Percentiles rank a stretch among this genome's conserved stretches.
Evolutionary conservation across 2,797 vertebrate species (phyloP).

Genomic region (Karalla daura): DNA sequence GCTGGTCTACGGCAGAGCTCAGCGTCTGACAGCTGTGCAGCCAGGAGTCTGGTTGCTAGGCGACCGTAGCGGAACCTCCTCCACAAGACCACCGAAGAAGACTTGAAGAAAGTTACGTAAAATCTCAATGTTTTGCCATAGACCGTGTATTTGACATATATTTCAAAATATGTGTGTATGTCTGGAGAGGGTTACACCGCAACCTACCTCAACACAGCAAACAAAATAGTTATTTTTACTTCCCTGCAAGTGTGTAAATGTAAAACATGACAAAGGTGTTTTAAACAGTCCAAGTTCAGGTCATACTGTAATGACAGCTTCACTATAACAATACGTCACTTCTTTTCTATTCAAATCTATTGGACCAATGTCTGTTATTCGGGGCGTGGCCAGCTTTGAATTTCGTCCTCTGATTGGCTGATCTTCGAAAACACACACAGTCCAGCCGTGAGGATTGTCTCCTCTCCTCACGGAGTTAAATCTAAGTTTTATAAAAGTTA

Average conservation of each 20-base stretch:
- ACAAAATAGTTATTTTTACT: no score
- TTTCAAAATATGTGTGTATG: no score
- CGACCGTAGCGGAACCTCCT: constrained; percentile 29
- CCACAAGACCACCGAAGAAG: background rate
- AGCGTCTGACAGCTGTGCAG: constrained; percentile 58
- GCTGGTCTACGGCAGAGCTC: constrained; percentile 33
- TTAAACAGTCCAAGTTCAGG: no score
- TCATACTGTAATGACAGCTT: constrained; percentile 9
- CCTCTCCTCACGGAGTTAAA: constrained; percentile 37
- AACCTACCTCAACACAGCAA: no score
- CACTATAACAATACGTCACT: constrained; percentile 40
- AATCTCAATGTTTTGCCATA: no score
- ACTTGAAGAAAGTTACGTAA: no score
- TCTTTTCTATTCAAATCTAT: constrained; percentile 68
- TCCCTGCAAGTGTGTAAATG: background rate
- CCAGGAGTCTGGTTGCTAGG: constrained; percentile 69
- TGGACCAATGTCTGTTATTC: constrained; percentile 48
- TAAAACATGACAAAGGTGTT: background rate
- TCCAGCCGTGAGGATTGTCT: background rate
- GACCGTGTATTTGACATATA: no score
- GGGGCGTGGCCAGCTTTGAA: constrained; percentile 83
- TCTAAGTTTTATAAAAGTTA: constrained; percentile 56
- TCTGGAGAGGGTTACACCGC: no score
- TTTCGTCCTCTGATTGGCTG: constrained; percentile 70
- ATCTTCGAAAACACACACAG: constrained; percentile 43